Conservation (phyloP, 2,113 vertebrate genomes). For the Mus pahari region DNA sequence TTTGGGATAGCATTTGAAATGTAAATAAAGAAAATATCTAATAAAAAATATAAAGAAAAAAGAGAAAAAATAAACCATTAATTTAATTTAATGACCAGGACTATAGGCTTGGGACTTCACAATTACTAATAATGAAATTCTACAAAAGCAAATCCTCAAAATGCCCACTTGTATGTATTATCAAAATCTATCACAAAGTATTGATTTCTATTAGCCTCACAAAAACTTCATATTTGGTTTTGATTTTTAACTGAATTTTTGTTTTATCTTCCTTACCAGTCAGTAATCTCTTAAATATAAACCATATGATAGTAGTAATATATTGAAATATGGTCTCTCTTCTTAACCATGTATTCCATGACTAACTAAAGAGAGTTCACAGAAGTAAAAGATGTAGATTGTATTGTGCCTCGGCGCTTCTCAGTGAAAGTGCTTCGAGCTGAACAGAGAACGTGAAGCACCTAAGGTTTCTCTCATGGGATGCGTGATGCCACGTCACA, state of each 20-base stretch:
- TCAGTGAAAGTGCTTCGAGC: neutral
- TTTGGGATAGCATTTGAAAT: too few species aligned
- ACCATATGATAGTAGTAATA: neutral
- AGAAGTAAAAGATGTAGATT: neutral
- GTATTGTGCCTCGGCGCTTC: neutral
- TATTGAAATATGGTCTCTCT: neutral
- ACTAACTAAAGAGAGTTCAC: constrained; percentile 8
- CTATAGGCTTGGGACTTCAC: neutral
- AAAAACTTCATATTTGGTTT: neutral
- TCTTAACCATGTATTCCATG: neutral
- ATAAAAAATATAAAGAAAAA: too few species aligned
- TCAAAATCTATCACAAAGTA: neutral
- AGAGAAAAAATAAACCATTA: too few species aligned
- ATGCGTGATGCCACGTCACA: neutral
- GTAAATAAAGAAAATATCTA: too few species aligned
- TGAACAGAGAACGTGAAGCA: neutral
- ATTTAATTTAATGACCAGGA: neutral
- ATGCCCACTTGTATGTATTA: neutral
- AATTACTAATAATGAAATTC: constrained; percentile 1
- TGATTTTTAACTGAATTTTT: neutral
- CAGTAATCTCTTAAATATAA: neutral
- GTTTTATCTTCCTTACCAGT: neutral
- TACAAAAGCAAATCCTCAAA: neutral
- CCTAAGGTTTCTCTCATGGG: neutral
- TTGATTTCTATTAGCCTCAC: neutral